phyloP scores from a whole-genome alignment of 53 echinoderm and acorn worm species.

The Zoroaster sp. region DNA sequence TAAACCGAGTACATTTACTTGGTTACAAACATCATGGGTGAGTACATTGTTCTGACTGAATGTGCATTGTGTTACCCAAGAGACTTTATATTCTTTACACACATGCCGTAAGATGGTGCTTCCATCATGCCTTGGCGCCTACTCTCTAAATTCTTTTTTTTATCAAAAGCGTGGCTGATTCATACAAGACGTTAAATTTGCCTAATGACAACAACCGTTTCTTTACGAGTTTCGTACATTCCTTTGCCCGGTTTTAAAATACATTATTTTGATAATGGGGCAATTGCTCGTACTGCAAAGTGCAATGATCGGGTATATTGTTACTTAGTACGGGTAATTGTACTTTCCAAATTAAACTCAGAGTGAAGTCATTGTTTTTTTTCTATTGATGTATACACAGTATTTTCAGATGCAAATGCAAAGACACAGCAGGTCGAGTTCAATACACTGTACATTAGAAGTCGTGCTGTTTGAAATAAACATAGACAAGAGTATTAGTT shows the following conservation, averaged over 20 bases:
- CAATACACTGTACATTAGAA: neutral
- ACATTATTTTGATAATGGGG: neutral
- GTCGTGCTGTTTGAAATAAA: neutral
- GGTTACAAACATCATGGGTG: neutral
- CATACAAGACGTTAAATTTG: neutral
- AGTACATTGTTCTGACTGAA: neutral
- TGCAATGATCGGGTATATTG: neutral
- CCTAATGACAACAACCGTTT: neutral
- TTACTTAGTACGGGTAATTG: neutral
- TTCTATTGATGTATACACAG: neutral
- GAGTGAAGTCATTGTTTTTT: neutral
- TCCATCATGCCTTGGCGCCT: neutral
- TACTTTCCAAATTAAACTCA: neutral
- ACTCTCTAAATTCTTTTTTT: neutral
- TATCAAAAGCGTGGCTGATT: neutral
- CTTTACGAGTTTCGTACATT: neutral
- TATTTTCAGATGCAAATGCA: neutral
- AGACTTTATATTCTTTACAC: neutral
- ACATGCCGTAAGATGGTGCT: neutral
- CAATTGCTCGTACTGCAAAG: neutral
- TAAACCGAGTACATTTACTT: too few species aligned
- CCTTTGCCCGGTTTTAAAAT: neutral
- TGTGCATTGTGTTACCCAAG: neutral
- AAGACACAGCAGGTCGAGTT: neutral
- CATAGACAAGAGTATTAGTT: neutral